phyloP scores from a whole-genome alignment of 2,797 vertebrate genomes.

The Remorina albescens region DNA sequence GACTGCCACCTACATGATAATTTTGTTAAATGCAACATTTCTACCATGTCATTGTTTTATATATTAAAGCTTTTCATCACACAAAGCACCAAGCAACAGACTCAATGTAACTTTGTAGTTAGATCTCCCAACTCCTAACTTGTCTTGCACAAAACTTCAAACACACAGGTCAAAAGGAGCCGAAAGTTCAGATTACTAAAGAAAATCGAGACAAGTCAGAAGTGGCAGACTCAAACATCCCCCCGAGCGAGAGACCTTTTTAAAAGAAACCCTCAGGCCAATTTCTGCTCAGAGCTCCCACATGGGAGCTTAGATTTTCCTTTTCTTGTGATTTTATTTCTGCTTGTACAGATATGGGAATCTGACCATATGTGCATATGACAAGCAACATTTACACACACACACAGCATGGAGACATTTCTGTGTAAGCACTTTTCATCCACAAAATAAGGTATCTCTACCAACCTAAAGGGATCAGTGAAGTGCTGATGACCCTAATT shows the following conservation, averaged over 20 bases:
- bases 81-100: background rate
- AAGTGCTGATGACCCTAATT: background rate
- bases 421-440: no score
- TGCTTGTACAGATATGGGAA: background rate
- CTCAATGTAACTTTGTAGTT: conserved; percentile 11
- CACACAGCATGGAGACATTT: background rate
- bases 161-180: conserved; percentile 13
- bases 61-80: background rate
- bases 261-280: conserved; percentile 21
- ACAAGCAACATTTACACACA: background rate
- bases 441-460: background rate
- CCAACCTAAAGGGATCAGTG: background rate
- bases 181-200: conserved; percentile 31
- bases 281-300: conserved; percentile 12
- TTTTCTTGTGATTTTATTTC: conserved; percentile 18
- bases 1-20: background rate
- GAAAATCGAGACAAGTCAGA: conserved; percentile 11
- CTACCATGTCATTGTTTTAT: background rate
- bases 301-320: background rate
- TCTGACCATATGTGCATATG: background rate
- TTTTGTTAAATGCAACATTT: background rate
- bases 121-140: conserved; percentile 7
- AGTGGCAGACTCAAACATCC: conserved; percentile 8
- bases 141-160: conserved; percentile 7
- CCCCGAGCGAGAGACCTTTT: conserved; percentile 10